Base-by-base conservation (phyloP, 2,113 vertebrate species). In the Halcyon malimbica region DNA sequence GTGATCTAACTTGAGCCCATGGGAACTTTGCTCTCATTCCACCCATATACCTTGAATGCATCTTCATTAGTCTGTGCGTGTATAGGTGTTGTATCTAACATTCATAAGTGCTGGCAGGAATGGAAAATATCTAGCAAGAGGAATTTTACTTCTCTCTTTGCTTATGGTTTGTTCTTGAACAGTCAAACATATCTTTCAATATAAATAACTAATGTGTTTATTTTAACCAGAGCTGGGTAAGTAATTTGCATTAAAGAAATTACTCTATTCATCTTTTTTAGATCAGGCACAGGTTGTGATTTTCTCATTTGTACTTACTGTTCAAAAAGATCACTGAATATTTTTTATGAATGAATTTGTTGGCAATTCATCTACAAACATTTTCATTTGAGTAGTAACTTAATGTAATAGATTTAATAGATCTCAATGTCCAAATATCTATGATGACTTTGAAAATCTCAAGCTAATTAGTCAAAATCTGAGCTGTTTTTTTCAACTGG, bases 201-300 rank as follows among this genome's bases (percentile, higher is more conserved):
- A 94, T 94, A 94, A 94, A 89, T 93, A 96, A 96, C 46, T 28
- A 64, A 92, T 94, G 83, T 95, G 93, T 95, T 96, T 96, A 90
- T 96, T 92, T 96, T 95, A 90, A 60, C 96, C 21, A 68, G 88
- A 87, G 73, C 73, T 75, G 83, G 48, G 68, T 95, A 91, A 92
- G 86, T 94, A 96, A 94, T 96, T 96, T 96, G 74, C 94, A 91
- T 93, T 95, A 92, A 94, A 96, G 93, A 91, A 96, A 95, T 95
- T 67, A 91, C 93, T 87, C 92, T 74, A 94, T 96, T 94, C 41
- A 74, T 97, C 95, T 94, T 96, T 94, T 91, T 92, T 77, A 94
- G 89, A 91, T 94, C 62, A 79, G 77, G 89, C 83, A 67, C 69
- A 94, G 81, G 70, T 96, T 97, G 80, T 87, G 87, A 83, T 93